Evolutionary conservation across 2,797 vertebrate genomes (phyloP).

Genomic region (Tragelaphus eurycerus): DNA sequence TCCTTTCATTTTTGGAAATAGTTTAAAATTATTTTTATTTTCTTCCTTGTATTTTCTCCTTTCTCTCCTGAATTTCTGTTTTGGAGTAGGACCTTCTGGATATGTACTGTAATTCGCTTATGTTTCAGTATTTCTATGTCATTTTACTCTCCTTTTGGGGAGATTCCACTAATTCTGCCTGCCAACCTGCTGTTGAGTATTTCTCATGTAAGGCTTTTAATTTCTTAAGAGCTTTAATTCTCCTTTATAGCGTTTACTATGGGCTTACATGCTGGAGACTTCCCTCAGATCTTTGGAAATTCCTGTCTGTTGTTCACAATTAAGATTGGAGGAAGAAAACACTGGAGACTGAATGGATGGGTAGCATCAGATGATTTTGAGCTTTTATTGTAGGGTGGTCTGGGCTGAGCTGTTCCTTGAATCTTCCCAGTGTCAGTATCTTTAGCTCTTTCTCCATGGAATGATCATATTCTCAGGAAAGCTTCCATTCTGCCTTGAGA

Average conservation of each 20-base stretch:
- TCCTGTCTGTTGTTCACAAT: neutral
- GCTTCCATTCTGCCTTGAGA: neutral
- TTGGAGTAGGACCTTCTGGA: neutral
- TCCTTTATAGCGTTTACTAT: neutral
- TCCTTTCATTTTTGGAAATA: neutral
- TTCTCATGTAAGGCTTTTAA: neutral
- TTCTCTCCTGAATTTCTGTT: neutral
- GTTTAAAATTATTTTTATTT: neutral
- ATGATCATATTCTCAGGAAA: neutral
- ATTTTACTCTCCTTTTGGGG: neutral
- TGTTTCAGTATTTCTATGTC: neutral
- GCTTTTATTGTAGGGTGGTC: neutral
- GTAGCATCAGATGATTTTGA: neutral
- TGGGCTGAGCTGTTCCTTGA: neutral
- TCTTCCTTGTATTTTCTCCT: neutral
- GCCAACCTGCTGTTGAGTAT: neutral
- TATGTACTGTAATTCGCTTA: neutral
- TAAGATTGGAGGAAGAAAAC: neutral
- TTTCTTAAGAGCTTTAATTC: constrained; percentile 5
- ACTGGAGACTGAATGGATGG: neutral
- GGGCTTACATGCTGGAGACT: neutral
- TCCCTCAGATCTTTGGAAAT: constrained; percentile 17
- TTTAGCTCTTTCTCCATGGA: neutral
- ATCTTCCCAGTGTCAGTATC: neutral
- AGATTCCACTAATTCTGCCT: neutral